Percentiles rank a stretch among this genome's conserved stretches.
phyloP scores from a whole-genome alignment of 2,797 vertebrate species.

The Anabacerthia variegaticeps region DNA sequence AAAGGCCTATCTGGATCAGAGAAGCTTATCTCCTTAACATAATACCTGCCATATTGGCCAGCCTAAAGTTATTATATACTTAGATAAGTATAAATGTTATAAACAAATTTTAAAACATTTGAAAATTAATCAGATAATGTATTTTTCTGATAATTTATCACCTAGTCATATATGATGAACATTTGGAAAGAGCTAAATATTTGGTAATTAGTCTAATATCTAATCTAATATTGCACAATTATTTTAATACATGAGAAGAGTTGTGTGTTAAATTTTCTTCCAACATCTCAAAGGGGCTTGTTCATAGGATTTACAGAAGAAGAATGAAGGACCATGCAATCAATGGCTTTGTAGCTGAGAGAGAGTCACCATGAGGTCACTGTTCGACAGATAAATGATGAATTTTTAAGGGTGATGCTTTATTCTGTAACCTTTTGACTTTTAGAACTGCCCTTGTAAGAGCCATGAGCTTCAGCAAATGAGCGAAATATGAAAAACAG shows the following conservation, averaged over 20 bases:
- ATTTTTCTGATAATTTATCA: not conserved
- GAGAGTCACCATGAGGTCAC: conserved; percentile 71
- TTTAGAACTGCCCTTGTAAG: conserved; percentile 46
- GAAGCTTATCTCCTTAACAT: not conserved
- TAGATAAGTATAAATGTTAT: not conserved
- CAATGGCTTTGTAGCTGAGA: conserved; percentile 62
- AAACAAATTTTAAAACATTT: not conserved
- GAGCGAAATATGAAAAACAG: conserved; percentile 52
- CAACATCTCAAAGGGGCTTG: conserved; percentile 45
- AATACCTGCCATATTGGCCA: not conserved
- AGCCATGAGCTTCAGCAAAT: conserved; percentile 53
- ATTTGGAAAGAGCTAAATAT: conserved; percentile 14
- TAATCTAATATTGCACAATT: conserved; percentile 18
- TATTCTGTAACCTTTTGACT: conserved; percentile 69
- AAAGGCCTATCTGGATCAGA: not conserved
- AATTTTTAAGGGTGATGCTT: conserved; percentile 60
- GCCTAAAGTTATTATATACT: not conserved
- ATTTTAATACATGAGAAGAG: conserved; percentile 10
- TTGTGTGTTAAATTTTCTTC: conserved; percentile 42
- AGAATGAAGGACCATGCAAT: conserved; percentile 68
- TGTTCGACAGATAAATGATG: conserved; percentile 72
- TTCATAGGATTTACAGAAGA: conserved; percentile 75
- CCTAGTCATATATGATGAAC: not conserved
- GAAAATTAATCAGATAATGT: not conserved
- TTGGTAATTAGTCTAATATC: conserved; percentile 29